Conservation (phyloP, 2,888 invertebrate genomes). For the Drosophila greeni region DNA sequence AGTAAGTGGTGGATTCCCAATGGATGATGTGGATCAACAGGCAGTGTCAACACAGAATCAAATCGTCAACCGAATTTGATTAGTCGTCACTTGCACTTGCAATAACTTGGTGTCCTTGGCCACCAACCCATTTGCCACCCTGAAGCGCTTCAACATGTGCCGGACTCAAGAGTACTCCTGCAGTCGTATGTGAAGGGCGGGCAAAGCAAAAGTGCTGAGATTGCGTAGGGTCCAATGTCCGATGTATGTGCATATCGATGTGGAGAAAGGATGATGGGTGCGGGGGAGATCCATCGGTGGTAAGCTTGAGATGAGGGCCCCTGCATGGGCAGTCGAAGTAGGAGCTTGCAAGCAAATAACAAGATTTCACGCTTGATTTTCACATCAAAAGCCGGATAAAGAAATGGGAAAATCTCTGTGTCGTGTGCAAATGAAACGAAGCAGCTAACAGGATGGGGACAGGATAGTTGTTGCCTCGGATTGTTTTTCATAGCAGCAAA, state of each 20-base stretch:
- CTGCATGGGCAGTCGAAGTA: conserved; percentile 18
- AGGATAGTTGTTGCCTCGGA: conserved; percentile 7
- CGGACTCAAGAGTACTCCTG: conserved; percentile 29
- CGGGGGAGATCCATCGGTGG: background rate
- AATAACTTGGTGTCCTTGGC: conserved; percentile 12
- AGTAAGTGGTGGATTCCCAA: conserved; percentile 13
- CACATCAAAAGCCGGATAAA: conserved; percentile 45
- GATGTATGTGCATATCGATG: conserved; percentile 27
- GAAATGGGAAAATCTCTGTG: conserved; percentile 40
- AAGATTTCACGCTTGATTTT: conserved; percentile 61
- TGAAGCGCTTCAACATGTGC: conserved; percentile 8
- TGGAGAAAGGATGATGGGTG: background rate
- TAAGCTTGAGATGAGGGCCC: conserved; percentile 10
- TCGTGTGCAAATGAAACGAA: conserved; percentile 43
- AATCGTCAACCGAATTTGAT: conserved; percentile 45
- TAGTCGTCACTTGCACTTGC: conserved; percentile 36
- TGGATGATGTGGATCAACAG: conserved; percentile 32
- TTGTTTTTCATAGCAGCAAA: conserved; percentile 37
- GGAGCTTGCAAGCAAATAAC: conserved; percentile 50
- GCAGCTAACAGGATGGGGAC: conserved; percentile 16
- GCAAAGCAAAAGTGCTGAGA: conserved; percentile 39
- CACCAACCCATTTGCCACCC: conserved; percentile 10
- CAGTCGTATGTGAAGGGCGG: conserved; percentile 26
- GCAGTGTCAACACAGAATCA: conserved; percentile 37
- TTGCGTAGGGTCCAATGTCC: conserved; percentile 32